Conservation (phyloP, 2,888 invertebrate species). For the Bembecia ichneumoniformis region DNA sequence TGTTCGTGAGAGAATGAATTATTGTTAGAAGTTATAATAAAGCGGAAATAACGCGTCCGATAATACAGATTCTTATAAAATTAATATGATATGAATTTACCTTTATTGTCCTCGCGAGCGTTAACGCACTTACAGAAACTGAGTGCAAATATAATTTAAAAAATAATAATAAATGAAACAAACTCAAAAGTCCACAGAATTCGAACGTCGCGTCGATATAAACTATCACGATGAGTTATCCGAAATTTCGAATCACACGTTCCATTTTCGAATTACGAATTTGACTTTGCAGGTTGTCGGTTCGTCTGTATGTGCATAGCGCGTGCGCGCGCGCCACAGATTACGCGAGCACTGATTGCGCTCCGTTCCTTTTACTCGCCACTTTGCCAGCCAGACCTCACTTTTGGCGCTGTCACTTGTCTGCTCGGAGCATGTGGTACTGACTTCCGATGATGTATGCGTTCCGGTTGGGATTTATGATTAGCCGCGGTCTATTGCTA, state of each 20-base stretch:
- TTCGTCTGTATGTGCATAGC: conserved; percentile 14
- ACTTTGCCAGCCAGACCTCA: conserved; percentile 29
- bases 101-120: conserved; percentile 30
- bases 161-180: conserved; percentile 15
- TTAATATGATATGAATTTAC: conserved; percentile 20
- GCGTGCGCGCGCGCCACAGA: conserved; percentile 42
- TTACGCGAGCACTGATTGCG: conserved; percentile 53
- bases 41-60: too few species aligned
- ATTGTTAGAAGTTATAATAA: too few species aligned
- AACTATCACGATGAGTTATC: conserved; percentile 4
- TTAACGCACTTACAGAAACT: conserved; percentile 22
- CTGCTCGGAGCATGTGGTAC: conserved; percentile 15
- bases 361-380: conserved; percentile 55
- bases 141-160: conserved; percentile 10
- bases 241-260: conserved; percentile 2
- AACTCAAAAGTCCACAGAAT: conserved; percentile 15
- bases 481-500: conserved; percentile 13
- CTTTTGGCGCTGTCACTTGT: conserved; percentile 31
- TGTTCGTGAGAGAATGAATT: too few species aligned
- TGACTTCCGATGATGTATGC: conserved; percentile 55
- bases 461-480: conserved; percentile 46
- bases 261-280: conserved; percentile 5
- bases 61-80: not conserved
- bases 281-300: conserved; percentile 18
- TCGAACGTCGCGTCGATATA: conserved; percentile 1